These are phyloP conservation scores for Rhinoptilus africanus DNA, from an alignment of 2,113 vertebrate species.

Conservation along the genomic window DNA sequence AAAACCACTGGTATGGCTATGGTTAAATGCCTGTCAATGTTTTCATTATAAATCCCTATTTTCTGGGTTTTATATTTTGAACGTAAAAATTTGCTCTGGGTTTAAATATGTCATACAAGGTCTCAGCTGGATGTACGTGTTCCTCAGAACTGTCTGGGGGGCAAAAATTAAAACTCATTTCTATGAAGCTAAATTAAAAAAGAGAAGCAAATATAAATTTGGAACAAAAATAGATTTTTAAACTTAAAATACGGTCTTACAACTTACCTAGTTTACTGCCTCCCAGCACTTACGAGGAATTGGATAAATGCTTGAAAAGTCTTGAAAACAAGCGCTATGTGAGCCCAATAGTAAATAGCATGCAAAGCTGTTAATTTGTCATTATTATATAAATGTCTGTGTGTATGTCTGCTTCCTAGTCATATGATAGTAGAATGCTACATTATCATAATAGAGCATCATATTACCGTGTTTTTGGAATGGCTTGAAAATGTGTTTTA, in stretches of 20 bases:
- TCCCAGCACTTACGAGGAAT: not conserved
- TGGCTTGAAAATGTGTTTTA: not conserved
- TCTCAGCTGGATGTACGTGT: not conserved
- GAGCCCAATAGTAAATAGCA: not conserved
- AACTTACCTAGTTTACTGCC: not conserved
- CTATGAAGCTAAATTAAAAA: not conserved
- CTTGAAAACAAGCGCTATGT: not conserved
- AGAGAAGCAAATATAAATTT: not conserved
- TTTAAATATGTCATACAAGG: not conserved
- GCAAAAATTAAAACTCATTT: not conserved
- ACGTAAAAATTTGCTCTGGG: not conserved
- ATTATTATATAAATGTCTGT: not conserved
- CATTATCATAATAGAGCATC: not conserved
- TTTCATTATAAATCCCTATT: slow-evolving; percentile 30
- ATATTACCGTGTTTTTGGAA: not conserved
- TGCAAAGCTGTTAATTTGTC: not conserved
- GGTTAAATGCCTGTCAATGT: slow-evolving; percentile 5
- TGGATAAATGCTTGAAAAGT: not conserved
- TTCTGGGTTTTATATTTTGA: slow-evolving; percentile 4
- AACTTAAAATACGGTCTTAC: not conserved
- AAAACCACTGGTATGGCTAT: not conserved
- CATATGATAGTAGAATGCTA: not conserved
- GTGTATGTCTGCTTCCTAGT: not conserved
- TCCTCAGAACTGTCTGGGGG: not conserved
- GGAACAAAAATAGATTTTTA: not conserved